Base-by-base conservation (phyloP, 2,888 invertebrate species). In the Scaptomyza parva region DNA sequence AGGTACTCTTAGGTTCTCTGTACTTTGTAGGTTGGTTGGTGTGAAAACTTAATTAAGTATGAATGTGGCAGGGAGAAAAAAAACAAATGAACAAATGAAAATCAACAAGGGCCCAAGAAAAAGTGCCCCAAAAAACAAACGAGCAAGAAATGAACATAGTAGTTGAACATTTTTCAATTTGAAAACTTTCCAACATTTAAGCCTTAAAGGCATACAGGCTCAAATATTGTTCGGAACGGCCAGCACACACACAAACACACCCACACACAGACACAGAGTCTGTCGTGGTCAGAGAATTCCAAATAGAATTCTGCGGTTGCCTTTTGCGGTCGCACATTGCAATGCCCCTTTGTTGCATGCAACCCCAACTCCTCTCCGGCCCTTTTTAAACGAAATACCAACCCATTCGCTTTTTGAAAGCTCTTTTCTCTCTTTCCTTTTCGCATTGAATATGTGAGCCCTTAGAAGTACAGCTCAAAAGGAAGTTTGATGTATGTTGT, bases 31-130 rank as follows among this genome's bases (percentile, higher is more conserved):
- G 33, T 52, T n/a, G n/a, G n/a, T 28, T 72, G 72, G 70, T 70
- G 81, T 68, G 75, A 75, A 74, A 75, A 84, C 84, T 80, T 76
- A 86, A 86, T 83, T 86, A 83, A 76, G 70, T 70, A 58, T 58
- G 58, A 59, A 60, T 62, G 60, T 57, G 66, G 41, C 60, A 53
- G 41, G 41, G 39, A 52, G 61, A 39, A 45, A 26, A 22, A 22
- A 22, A 28, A n/a, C n/a, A n/a, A n/a, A n/a, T n/a, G n/a, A 47
- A 8, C 48, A 48, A 53, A 24, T 28, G 59, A 33, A 55, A 55
- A 51, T 40, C 35, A 30, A 39, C 48, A 30, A 50, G 59, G 39
- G 22, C 17, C 17, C 14, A 35, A n/a, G n/a, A 8, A 8, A 14
- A 14, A 35, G 35, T 35, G 14, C 35, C 35, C 35, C 35, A 35